Conservation (phyloP, 2,797 vertebrate genomes). For the Periophthalmus magnuspinnatus region DNA sequence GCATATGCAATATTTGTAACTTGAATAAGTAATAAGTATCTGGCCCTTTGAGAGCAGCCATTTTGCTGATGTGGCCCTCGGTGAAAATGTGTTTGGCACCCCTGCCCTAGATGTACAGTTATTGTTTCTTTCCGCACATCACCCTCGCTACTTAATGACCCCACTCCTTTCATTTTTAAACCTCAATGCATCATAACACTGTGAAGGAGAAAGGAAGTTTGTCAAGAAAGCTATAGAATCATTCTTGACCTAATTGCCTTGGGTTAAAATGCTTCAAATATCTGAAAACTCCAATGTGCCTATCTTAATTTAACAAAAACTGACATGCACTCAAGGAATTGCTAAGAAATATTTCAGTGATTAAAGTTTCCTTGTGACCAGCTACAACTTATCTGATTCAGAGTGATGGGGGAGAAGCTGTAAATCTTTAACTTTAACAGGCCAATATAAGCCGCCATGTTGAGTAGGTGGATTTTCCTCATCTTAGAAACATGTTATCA, state of each 20-base stretch:
- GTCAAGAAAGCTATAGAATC: conserved; percentile 14
- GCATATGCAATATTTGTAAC: too few species aligned
- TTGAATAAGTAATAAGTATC: too few species aligned
- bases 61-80: too few species aligned
- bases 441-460: conserved; percentile 53
- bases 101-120: conserved; percentile 8
- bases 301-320: conserved; percentile 15
- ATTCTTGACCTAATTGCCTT: conserved; percentile 19
- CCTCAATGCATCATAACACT: conserved; percentile 9
- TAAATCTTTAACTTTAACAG: conserved; percentile 61
- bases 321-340: background rate
- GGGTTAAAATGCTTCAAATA: conserved; percentile 42
- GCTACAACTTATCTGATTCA: conserved; percentile 3
- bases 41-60: too few species aligned
- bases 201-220: conserved; percentile 32
- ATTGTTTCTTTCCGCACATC: background rate
- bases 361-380: background rate
- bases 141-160: conserved; percentile 8
- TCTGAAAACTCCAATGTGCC: conserved; percentile 4
- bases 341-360: background rate
- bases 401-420: conserved; percentile 14
- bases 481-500: conserved; percentile 41
- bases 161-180: conserved; percentile 36
- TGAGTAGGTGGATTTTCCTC: conserved; percentile 17
- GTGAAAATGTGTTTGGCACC: too few species aligned